Conservation (phyloP, 2,113 vertebrate genomes). For the Psilopogon haemacephalus region DNA sequence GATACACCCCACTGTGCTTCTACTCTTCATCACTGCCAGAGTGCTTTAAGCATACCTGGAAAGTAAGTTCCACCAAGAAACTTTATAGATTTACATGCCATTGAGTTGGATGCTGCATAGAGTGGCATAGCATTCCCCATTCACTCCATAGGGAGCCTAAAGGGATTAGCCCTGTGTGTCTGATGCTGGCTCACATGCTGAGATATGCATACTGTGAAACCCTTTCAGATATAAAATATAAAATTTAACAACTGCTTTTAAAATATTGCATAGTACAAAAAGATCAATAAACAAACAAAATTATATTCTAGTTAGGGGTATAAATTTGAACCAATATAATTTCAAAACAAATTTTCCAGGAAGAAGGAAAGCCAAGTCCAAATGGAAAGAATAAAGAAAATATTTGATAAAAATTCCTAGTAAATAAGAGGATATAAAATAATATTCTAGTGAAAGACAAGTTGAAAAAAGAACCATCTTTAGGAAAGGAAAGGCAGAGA, state of each 20-base stretch:
- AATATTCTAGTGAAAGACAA: background rate
- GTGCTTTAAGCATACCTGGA: background rate
- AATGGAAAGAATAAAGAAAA: background rate
- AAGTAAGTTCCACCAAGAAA: background rate
- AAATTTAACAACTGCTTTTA: background rate
- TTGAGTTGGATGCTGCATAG: background rate
- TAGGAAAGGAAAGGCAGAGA: background rate
- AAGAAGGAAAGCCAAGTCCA: background rate
- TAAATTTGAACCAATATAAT: background rate
- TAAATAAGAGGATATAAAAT: background rate
- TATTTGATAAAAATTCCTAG: background rate
- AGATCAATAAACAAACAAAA: background rate
- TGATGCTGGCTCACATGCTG: background rate
- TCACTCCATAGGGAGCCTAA: background rate
- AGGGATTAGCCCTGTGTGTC: background rate
- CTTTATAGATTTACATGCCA: background rate
- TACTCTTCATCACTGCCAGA: background rate
- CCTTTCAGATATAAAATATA: background rate
- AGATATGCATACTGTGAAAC: background rate
- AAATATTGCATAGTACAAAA: background rate
- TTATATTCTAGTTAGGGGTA: background rate
- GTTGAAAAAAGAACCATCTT: background rate
- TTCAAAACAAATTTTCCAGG: background rate
- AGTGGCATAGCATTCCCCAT: background rate
- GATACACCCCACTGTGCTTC: background rate